Conservation (phyloP, 2,888 invertebrate genomes). For the Teleiodes luculella region DNA sequence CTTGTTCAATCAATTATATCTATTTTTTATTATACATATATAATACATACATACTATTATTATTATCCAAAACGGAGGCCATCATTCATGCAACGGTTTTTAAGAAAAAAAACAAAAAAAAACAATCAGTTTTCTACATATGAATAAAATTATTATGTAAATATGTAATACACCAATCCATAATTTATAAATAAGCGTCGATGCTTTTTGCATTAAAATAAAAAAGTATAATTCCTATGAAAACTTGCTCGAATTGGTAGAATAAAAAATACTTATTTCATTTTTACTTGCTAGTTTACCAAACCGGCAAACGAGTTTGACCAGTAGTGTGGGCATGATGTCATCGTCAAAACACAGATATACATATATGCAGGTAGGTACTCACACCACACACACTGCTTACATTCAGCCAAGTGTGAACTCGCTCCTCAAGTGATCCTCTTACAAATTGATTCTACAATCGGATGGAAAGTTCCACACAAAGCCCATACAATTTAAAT, state of each 20-base stretch:
- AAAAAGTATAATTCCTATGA: background rate
- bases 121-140: too few species aligned
- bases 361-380: conserved; percentile 13
- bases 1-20: too few species aligned
- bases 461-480: conserved; percentile 48
- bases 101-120: too few species aligned
- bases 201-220: background rate
- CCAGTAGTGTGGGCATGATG: conserved; percentile 41
- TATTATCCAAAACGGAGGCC: too few species aligned
- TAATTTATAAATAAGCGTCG: too few species aligned
- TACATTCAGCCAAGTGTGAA: conserved; percentile 12
- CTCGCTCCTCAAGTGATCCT: conserved; percentile 14
- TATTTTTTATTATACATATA: too few species aligned
- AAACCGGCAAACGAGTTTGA: conserved; percentile 45
- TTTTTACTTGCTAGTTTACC: conserved; percentile 13
- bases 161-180: too few species aligned
- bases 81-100: too few species aligned
- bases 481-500: conserved; percentile 42
- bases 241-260: background rate
- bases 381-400: conserved; percentile 8
- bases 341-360: conserved; percentile 41
- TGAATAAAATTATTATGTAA: too few species aligned
- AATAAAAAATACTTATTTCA: background rate
- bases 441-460: conserved; percentile 30
- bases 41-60: too few species aligned